Evolutionary conservation across 2,113 vertebrate genomes (phyloP).

Genomic region (Zapornia atra): DNA sequence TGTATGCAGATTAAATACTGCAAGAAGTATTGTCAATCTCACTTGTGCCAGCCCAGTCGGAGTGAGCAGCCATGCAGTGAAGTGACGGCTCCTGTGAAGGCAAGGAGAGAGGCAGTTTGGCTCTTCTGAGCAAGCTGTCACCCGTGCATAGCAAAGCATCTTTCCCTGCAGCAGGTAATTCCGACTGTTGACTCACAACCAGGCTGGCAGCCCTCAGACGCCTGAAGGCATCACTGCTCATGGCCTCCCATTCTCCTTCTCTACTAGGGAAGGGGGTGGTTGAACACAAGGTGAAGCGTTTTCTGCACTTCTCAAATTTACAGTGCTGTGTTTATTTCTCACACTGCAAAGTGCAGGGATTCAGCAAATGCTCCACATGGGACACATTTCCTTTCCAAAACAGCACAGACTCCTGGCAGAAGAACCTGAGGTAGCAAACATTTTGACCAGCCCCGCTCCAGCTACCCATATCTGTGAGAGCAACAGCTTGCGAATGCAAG

Average conservation of each 20-base stretch:
- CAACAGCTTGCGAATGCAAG: not conserved
- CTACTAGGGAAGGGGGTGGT: not conserved
- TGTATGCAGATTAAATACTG: not conserved
- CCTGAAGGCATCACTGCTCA: not conserved
- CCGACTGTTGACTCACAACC: not conserved
- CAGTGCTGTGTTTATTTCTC: not conserved
- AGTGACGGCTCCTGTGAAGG: not conserved
- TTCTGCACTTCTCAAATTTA: not conserved
- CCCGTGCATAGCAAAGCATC: rapidly evolving
- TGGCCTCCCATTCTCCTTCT: not conserved
- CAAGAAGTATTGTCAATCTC: not conserved
- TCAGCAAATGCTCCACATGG: not conserved
- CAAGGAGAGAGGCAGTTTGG: not conserved
- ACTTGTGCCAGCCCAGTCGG: not conserved
- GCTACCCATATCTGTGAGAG: not conserved
- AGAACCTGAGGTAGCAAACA: not conserved
- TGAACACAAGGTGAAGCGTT: not conserved
- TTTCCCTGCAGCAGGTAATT: not conserved
- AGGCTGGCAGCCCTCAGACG: not conserved
- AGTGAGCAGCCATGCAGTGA: not conserved
- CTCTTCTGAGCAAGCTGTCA: not conserved
- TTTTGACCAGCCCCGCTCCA: not conserved
- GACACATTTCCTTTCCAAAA: not conserved
- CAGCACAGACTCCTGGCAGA: not conserved
- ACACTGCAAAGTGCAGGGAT: not conserved